Percentiles rank a stretch among this genome's conserved stretches.
Conservation (phyloP, 2,113 vertebrate genomes). For the Trematocara unimaculatum region DNA sequence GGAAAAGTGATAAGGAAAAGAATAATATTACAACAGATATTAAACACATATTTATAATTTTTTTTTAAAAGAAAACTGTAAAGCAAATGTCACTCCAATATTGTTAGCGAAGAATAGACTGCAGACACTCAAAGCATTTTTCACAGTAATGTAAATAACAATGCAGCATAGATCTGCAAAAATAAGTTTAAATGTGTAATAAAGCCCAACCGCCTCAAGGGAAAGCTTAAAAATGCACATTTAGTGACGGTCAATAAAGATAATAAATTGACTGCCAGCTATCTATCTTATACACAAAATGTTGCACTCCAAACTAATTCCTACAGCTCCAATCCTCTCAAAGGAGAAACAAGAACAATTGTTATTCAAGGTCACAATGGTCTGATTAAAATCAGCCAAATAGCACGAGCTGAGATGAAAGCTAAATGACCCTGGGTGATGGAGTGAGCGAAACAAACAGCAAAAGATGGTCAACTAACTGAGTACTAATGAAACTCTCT, state of each 20-base stretch:
- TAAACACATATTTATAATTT: not conserved
- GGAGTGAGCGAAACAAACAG: constrained; percentile 40
- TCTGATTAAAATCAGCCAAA: constrained; percentile 58
- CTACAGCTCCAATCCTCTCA: not conserved
- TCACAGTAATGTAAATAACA: not conserved
- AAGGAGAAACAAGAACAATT: not conserved
- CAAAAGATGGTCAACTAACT: constrained; percentile 27
- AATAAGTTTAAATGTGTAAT: not conserved
- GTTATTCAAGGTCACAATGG: constrained; percentile 31
- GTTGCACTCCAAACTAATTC: not conserved
- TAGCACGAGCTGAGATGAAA: constrained; percentile 39
- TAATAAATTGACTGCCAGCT: not conserved
- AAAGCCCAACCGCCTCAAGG: not conserved
- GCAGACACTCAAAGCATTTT: not conserved
- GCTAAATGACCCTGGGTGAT: constrained; percentile 42
- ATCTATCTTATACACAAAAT: not conserved
- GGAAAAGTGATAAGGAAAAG: not conserved
- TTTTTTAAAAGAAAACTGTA: not conserved
- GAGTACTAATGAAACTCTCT: constrained; percentile 45
- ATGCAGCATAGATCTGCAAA: not conserved
- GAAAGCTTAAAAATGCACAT: not conserved
- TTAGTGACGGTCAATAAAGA: not conserved
- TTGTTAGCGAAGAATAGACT: not conserved
- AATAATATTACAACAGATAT: not conserved
- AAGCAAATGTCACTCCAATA: not conserved